Evolutionary conservation across 2,888 invertebrate species (phyloP).

Genomic region (Meiosimyza decipiens): DNA sequence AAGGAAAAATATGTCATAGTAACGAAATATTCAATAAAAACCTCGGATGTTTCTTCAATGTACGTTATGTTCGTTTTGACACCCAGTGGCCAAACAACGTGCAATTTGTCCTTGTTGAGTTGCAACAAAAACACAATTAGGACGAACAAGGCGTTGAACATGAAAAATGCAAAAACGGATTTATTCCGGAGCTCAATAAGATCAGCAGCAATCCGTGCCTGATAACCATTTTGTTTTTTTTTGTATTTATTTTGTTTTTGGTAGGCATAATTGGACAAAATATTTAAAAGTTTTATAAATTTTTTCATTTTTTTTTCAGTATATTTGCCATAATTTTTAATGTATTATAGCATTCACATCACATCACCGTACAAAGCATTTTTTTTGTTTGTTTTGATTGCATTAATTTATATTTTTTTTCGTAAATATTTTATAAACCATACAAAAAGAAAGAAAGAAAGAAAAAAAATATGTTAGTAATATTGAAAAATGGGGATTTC

Average conservation of each 20-base stretch:
- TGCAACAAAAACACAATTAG: slow-evolving; percentile 98
- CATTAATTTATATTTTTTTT: slow-evolving; percentile 35
- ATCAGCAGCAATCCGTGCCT: slow-evolving; percentile 90
- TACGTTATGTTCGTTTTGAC: slow-evolving; percentile 95
- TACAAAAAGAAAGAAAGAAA: slow-evolving; percentile 49
- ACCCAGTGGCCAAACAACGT: slow-evolving; percentile 97
- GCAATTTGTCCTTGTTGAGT: slow-evolving; percentile 98
- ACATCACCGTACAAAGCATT: slow-evolving; percentile 55
- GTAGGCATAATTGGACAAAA: slow-evolving; percentile 17
- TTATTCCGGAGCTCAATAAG: slow-evolving; percentile 96
- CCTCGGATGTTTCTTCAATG: slow-evolving; percentile 93
- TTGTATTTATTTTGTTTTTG: slow-evolving; percentile 25
- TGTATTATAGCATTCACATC: slow-evolving; percentile 41
- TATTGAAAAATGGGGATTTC: slow-evolving; percentile 52
- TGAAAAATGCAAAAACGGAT: slow-evolving; percentile 97
- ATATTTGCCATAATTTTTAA: not conserved
- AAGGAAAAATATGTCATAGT: slow-evolving; percentile 35
- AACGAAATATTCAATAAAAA: slow-evolving; percentile 63
- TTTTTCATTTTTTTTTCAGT: not conserved
- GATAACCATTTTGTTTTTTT: slow-evolving; percentile 35
- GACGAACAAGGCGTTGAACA: slow-evolving; percentile 99
- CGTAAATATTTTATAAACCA: slow-evolving; percentile 28
- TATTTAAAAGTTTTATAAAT: not conserved
- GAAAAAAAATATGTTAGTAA: slow-evolving; percentile 65
- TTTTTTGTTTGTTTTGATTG: slow-evolving; percentile 32